A percentile compares a stretch with the other conserved stretches of the same genome.
Evolutionary conservation across 2,113 vertebrate genomes (phyloP).

Genomic region (Ellobius talpinus): DNA sequence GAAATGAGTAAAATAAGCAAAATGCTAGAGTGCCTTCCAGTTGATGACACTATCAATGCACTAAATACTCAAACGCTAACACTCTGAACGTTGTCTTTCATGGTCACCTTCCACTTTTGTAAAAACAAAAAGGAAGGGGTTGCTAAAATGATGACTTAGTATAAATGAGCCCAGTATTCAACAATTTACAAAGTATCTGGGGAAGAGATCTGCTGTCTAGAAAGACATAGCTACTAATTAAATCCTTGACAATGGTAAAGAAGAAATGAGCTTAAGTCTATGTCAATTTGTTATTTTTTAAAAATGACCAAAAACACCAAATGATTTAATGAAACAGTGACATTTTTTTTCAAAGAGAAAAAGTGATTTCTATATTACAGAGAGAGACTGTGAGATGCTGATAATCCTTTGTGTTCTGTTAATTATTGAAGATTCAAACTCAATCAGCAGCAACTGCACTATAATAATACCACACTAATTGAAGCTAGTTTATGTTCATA

Average conservation of each 20-base stretch:
- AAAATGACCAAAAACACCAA: background rate
- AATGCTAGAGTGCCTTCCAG: background rate
- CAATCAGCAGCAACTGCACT: background rate
- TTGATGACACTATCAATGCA: background rate
- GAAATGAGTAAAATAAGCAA: background rate
- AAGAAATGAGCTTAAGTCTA: background rate
- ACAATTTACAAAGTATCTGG: background rate
- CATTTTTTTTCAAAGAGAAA: background rate
- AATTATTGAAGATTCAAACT: constrained; percentile 25
- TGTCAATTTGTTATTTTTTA: background rate
- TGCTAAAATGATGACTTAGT: constrained; percentile 8
- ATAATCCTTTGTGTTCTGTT: background rate
- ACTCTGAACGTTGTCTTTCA: too few relatives aligned
- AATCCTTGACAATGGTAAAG: background rate
- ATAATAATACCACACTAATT: background rate
- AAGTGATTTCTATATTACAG: background rate
- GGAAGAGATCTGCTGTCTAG: background rate
- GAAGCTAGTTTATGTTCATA: background rate
- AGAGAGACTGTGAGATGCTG: background rate
- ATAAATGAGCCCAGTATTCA: background rate
- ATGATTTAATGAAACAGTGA: background rate
- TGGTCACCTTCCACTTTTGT: background rate
- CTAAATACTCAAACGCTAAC: background rate
- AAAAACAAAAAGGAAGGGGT: background rate
- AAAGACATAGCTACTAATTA: background rate